Base-by-base conservation (phyloP, 2,113 vertebrate species). In the Pygoscelis adeliae region DNA sequence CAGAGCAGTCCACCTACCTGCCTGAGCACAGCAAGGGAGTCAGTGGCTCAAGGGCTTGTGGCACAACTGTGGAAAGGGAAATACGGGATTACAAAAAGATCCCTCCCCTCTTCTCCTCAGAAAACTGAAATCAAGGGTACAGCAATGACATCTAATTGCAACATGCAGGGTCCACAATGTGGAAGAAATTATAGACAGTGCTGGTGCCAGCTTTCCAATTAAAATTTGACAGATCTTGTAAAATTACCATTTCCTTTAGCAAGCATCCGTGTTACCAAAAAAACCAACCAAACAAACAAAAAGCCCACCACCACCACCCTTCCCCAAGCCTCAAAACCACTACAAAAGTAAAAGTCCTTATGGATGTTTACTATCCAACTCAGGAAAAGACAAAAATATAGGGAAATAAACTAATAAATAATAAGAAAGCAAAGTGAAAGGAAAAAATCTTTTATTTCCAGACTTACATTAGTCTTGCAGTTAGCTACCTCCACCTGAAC, bases 281-380 rank as follows among this genome's bases (percentile, higher is more conserved):
- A 71, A 32, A 29, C 46, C 36, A 42, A 42, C 6, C 42, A 42
- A 42, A 2, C 42, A 77, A 72, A 53, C 19, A 49, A 52, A 61
- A 59, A 18, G 1, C 1, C 13, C 30, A 6, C 22, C 5, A 55
- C 0, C 6, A 90, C 7, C 10, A 34, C 3, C 13, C 2, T 2
- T 29, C 22, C 2, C 4, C 14, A 74, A 53, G 30, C 10, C 44
- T 61, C n/a, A 20, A 83, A 79, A 50, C 5, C 10, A 49, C 15
- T 29, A 38, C 8, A 65, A 32, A 59, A 17, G 7, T 8, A 34
- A 6, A 91, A 74, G 15, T 40, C 12, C 15, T 53, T 40, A 44
- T 3, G 23, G 6, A 20, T 19, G 1, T 67, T 95, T 63, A 74
- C 19, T 50, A 47, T 32, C 3, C 32, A 73, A 2, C 11, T 47